phyloP scores from a whole-genome alignment of 2,888 invertebrate species.

The Erebia ligea region DNA sequence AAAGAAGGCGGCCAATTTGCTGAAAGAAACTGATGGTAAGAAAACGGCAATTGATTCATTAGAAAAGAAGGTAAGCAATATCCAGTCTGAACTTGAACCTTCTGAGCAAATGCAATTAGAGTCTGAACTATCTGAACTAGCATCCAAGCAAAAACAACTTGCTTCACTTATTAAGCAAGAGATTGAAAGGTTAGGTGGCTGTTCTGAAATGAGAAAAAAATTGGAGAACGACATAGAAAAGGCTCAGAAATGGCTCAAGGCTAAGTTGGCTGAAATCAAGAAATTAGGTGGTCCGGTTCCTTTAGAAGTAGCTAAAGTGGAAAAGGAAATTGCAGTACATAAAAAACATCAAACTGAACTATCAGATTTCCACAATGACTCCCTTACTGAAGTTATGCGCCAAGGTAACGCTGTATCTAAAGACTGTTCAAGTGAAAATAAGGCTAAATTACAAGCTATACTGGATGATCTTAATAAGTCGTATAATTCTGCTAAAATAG shows the following conservation, averaged over 20 bases:
- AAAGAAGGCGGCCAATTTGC: slow-evolving; percentile 87
- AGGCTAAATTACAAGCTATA: slow-evolving; percentile 85
- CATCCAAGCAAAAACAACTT: slow-evolving; percentile 89
- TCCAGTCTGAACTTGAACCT: slow-evolving; percentile 93
- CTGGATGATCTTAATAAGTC: slow-evolving; percentile 88
- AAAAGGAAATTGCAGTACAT: slow-evolving; percentile 90
- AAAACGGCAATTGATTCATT: slow-evolving; percentile 91
- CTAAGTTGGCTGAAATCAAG: slow-evolving; percentile 89
- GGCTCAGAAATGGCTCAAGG: slow-evolving; percentile 91
- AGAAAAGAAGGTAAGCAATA: slow-evolving; percentile 91
- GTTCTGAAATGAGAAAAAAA: slow-evolving; percentile 88
- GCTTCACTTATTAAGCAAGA: slow-evolving; percentile 88
- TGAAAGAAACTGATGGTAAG: slow-evolving; percentile 94
- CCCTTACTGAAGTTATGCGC: slow-evolving; percentile 89
- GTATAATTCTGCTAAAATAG: slow-evolving; percentile 88
- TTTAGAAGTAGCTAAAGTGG: slow-evolving; percentile 91
- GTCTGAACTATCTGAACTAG: slow-evolving; percentile 87
- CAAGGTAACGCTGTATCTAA: slow-evolving; percentile 90
- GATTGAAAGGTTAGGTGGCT: slow-evolving; percentile 87
- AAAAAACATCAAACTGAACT: slow-evolving; percentile 90
- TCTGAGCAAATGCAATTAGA: slow-evolving; percentile 92
- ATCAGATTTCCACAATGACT: slow-evolving; percentile 89
- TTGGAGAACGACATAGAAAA: slow-evolving; percentile 91
- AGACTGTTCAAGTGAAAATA: slow-evolving; percentile 90
- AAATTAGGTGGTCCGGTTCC: slow-evolving; percentile 90